Evolutionary conservation across 2,888 invertebrate species (phyloP).

Genomic region (Odontomyia ornata): DNA sequence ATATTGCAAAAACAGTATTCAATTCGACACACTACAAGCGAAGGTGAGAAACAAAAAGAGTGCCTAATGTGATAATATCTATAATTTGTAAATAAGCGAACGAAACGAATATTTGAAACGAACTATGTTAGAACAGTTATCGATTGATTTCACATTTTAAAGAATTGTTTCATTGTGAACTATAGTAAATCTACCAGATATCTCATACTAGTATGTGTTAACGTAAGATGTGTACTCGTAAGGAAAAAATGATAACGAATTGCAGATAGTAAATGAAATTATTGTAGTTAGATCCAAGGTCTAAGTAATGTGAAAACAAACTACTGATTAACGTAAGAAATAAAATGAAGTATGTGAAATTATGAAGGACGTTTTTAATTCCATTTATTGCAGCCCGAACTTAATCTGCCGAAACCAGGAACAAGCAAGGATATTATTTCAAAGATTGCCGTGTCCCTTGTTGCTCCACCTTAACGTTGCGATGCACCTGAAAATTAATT

Average conservation of each 20-base stretch:
- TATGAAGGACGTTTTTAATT: too few species aligned
- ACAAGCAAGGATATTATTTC: too few species aligned
- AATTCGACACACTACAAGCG: not conserved
- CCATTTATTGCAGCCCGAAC: too few species aligned
- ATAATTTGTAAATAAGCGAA: slow-evolving; percentile 37
- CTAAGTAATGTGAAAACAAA: not conserved
- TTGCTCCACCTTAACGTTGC: too few species aligned
- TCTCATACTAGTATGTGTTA: too few species aligned
- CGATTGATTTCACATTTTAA: not conserved
- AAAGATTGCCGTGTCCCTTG: too few species aligned
- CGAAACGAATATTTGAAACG: not conserved
- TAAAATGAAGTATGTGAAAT: not conserved
- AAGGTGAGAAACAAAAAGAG: slow-evolving; percentile 44
- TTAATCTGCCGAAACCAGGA: too few species aligned
- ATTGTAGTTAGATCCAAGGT: slow-evolving; percentile 5
- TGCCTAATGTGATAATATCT: slow-evolving; percentile 49
- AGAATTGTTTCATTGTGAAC: too few species aligned
- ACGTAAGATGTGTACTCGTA: too few species aligned
- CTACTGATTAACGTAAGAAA: not conserved
- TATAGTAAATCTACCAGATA: too few species aligned
- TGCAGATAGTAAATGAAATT: not conserved
- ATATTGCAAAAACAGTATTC: not conserved
- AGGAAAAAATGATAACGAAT: not conserved
- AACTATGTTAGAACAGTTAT: not conserved
- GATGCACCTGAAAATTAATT: too few species aligned